Evolutionary conservation across 2,113 vertebrate genomes (phyloP).

Genomic region (Passer domesticus): DNA sequence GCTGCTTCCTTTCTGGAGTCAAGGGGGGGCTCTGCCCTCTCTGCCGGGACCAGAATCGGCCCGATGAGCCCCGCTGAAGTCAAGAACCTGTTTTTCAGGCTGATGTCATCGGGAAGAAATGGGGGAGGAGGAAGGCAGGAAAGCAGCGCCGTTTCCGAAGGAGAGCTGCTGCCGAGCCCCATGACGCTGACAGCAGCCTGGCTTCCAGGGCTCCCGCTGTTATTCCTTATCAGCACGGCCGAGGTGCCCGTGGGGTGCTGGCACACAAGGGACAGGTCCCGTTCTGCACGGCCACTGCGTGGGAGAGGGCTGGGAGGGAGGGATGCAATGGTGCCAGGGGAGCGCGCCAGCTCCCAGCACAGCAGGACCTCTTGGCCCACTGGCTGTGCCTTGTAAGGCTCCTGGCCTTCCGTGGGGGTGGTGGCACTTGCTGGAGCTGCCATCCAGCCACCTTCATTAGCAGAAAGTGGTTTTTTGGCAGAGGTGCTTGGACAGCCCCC

Average conservation of each 20-base stretch:
- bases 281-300: neutral
- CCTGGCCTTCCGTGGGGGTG: neutral
- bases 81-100: constrained; percentile 67
- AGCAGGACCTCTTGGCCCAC: rapidly evolving
- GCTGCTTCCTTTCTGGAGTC: neutral
- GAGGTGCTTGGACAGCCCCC: neutral
- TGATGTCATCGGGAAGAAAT: constrained; percentile 57
- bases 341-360: rapidly evolving
- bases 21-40: neutral
- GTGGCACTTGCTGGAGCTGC: neutral
- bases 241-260: neutral
- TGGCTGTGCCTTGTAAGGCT: neutral
- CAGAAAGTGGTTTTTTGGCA: neutral
- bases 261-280: neutral
- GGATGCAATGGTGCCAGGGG: rapidly evolving
- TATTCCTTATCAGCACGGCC: neutral
- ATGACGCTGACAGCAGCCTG: neutral
- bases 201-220: neutral
- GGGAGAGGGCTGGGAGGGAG: neutral
- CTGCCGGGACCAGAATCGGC: neutral
- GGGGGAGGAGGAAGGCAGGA: constrained; percentile 57
- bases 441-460: neutral
- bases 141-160: constrained; percentile 22
- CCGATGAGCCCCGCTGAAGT: constrained; percentile 38
- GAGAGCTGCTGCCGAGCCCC: neutral